Base-by-base conservation (phyloP, 1,140 invertebrate species). In the Lamellibrachia luymesi region DNA sequence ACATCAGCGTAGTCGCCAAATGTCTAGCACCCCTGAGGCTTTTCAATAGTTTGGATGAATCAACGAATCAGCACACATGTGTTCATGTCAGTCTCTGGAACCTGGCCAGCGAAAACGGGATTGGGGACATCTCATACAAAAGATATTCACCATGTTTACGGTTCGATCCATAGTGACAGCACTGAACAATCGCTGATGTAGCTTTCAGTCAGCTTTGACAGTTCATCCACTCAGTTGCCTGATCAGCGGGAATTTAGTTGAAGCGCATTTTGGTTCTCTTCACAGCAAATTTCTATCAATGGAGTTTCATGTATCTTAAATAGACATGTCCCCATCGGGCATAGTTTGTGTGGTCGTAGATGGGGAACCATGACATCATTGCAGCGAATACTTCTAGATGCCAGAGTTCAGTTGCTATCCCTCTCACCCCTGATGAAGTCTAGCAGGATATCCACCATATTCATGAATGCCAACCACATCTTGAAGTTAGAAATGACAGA, bases 151-250 rank as follows among this genome's bases (percentile, higher is more conserved):
- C 4, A n/a, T 91, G 13, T 91, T 2, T 2, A 91, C 90, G 10
- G 25, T n/a, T 91, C 90, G 25, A 91, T n/a, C 5, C 17, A n/a
- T 22, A 22, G 50, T 91, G 25, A 91, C 90, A 91, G 4, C 90
- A 91, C 22, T 91, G 90, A 91, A 22, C 25, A 91, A 50, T 38
- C n/a, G 90, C 90, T 91, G 90, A 4, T 6, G 90, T 7, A 91
- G 90, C 90, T 91, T 91, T 50, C 90, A 6, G 90, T 91, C 90
- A 38, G 7, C 5, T 91, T 91, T 91, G 90, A 91, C 50, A 50
- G 90, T 93, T 93, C 4, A 93, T 93, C 91, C 93, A 93, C 52
- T 93, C 93, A 51, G 92, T 94, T 22, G 92, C 93, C 50, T 94
- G 93, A 80, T 93, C 93, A 38, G 89, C 50, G 17, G 93, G 91